These are phyloP conservation scores for Mormyrus proboscirostris DNA, from an alignment of 2,797 vertebrate species.

Conservation along the genomic window DNA sequence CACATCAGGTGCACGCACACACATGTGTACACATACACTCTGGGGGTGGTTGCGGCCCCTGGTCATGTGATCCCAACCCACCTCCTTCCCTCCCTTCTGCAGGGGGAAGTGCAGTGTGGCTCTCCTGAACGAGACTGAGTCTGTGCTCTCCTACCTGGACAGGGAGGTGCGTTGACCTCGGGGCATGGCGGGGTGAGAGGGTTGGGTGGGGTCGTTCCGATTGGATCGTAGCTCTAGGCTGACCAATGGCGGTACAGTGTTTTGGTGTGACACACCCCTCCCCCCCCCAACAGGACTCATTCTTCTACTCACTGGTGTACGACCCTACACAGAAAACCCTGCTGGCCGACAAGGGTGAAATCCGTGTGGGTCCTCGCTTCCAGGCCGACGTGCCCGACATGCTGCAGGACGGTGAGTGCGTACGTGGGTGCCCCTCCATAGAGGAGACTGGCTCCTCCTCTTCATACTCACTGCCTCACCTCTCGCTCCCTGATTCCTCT, in stretches of 20 bases:
- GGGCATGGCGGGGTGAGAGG: neutral
- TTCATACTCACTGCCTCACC: too few species aligned
- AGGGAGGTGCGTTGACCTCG: slow-evolving; percentile 76
- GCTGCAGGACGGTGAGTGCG: slow-evolving; percentile 78
- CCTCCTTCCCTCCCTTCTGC: slow-evolving; percentile 10
- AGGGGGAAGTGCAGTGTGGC: slow-evolving; percentile 96
- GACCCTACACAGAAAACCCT: slow-evolving; percentile 94
- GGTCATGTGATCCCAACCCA: neutral
- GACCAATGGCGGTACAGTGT: neutral
- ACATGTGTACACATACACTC: neutral
- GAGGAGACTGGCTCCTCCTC: too few species aligned
- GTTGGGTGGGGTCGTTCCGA: neutral
- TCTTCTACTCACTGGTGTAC: slow-evolving; percentile 96
- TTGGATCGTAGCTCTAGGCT: neutral
- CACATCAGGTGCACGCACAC: slow-evolving; percentile 75
- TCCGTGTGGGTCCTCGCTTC: slow-evolving; percentile 90
- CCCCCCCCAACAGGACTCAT: slow-evolving; percentile 69
- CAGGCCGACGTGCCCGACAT: slow-evolving; percentile 96
- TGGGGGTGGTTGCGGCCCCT: neutral
- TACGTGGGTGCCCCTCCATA: neutral
- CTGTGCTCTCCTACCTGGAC: slow-evolving; percentile 88
- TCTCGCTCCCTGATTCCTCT: too few species aligned
- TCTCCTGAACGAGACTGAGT: slow-evolving; percentile 91
- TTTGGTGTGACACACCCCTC: neutral
- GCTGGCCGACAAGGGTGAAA: slow-evolving; percentile 93